Conservation (phyloP, 2,113 vertebrate species). For the Caranx melampygus region DNA sequence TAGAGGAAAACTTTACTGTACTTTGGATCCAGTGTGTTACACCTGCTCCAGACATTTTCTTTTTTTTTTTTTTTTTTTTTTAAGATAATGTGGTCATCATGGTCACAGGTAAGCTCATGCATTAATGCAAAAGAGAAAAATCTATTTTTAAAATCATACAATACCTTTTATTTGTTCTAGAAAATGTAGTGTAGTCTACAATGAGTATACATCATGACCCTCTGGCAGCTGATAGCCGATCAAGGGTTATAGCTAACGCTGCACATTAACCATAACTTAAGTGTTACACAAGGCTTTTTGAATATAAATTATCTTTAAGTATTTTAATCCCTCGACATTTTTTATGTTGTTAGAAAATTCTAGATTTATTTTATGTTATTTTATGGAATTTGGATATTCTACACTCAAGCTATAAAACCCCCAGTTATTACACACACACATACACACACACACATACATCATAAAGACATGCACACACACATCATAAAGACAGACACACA, state of each 20-base stretch:
- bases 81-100: constrained; percentile 39
- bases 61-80: background rate
- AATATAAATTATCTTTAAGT: background rate
- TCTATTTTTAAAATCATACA: too few species aligned
- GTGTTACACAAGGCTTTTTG: background rate
- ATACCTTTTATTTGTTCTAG: background rate
- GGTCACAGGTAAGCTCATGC: constrained; percentile 53
- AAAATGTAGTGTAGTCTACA: background rate
- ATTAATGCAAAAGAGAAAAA: constrained; percentile 12
- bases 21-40: constrained; percentile 31
- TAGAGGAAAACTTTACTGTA: constrained; percentile 41
- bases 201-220: background rate
- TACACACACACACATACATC: too few species aligned
- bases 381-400: background rate
- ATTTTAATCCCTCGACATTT: background rate
- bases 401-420: background rate
- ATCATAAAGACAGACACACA: background rate
- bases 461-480: background rate
- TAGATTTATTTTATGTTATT: background rate
- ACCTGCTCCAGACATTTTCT: constrained; percentile 27
- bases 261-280: too few species aligned
- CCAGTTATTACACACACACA: background rate
- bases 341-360: background rate
- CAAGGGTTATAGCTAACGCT: background rate
- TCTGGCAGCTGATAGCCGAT: background rate